Evolutionary conservation across 2,888 invertebrate genomes (phyloP), one percentile per base, ranked within the genome.

Genomic region (Drosophila borealis): DNA sequence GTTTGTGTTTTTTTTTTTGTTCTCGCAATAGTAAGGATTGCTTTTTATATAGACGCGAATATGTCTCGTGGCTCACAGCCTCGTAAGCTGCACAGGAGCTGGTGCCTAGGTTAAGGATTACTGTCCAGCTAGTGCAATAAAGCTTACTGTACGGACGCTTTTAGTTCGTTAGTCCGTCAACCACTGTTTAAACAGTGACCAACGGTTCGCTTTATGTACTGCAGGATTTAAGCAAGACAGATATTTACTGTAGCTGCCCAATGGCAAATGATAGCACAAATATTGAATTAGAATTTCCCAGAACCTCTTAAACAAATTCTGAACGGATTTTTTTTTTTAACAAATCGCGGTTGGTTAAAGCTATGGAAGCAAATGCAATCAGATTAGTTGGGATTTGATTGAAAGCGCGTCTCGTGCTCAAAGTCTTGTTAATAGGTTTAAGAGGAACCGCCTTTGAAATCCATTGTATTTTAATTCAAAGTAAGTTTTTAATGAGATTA

Each of bases 141-240:
- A 55, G 70, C 70, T 57, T 46, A 51, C n/a, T 39, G 49, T 19
- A 21, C 53, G 8, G 19, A 14, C 33, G 33, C n/a, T 25, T 44
- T 34, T 13, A 11, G 17, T 29, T n/a, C n/a, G 9, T 57, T 46
- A 48, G 29, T 39, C n/a, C 9, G 45, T 19, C 60, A 61, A 41
- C 60, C 37, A 73, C 36, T 53, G 42, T 45, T 55, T 36, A 61
- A 39, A n/a, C 29, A 39, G 42, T 33, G n/a, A 17, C 44, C 57
- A 41, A 39, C 21, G 9, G 56, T 41, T 54, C 53, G 2, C 36
- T 25, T 25, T 17, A 42, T 42, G 17, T 45, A 44, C 36, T 57
- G 19, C 17, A 51, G 51, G 21, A 57, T 63, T 39, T 39, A 36
- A 19, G n/a, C 10, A 2, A 29, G 17, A 11, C 37, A 14, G 11